These are phyloP conservation scores for Caracal caracal DNA, from an alignment of 2,113 vertebrate species.

Conservation along the genomic window DNA sequence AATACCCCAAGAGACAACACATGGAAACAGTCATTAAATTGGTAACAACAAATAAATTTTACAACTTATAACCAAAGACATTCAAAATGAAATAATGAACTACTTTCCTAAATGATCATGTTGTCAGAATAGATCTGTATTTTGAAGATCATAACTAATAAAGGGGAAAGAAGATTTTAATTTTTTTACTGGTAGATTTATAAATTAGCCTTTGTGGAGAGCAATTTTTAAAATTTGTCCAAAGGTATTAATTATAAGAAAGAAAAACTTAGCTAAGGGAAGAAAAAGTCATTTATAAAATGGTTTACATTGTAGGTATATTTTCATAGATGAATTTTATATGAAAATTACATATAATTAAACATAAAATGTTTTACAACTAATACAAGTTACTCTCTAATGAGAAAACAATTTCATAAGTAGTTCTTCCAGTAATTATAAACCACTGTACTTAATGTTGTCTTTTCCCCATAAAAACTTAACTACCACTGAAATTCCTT, in stretches of 20 bases:
- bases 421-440: neutral
- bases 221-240: neutral
- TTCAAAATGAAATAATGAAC: neutral
- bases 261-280: constrained; percentile 16
- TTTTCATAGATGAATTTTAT: constrained; percentile 28
- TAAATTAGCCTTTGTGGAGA: neutral
- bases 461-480: neutral
- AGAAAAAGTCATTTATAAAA: neutral
- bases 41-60: neutral
- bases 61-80: neutral
- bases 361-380: neutral
- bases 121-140: neutral
- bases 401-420: constrained; percentile 6
- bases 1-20: neutral
- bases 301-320: neutral
- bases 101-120: neutral
- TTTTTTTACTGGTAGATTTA: neutral
- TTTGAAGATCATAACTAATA: neutral
- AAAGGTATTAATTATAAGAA: neutral
- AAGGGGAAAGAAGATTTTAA: neutral
- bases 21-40: neutral
- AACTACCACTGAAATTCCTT: neutral
- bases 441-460: neutral
- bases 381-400: constrained; percentile 23
- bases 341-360: neutral